These are phyloP conservation scores for Lycopodina hypogea DNA, from an alignment of 37 sponge, comb jelly and placozoan genomes.

Conservation along the genomic window DNA sequence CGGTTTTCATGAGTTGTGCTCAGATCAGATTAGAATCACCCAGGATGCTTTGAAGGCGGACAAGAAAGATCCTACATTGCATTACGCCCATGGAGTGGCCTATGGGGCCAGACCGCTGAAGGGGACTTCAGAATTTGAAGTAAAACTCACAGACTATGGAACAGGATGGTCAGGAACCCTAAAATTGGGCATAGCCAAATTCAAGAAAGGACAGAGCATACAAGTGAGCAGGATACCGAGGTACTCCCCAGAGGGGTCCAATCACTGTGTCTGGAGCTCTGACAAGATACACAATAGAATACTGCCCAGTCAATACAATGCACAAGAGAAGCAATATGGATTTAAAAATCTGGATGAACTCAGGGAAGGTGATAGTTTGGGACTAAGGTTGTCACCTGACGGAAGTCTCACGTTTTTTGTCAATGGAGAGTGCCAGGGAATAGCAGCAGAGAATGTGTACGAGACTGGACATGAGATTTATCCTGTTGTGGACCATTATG, in stretches of 20 bases:
- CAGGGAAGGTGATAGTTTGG: slow-evolving; percentile 59
- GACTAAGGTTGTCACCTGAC: slow-evolving; percentile 47
- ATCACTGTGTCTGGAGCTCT: slow-evolving; percentile 83
- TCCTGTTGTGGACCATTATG: slow-evolving; percentile 85
- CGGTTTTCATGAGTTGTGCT: slow-evolving; percentile 44
- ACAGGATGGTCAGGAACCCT: slow-evolving; percentile 85
- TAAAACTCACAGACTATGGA: slow-evolving; percentile 56
- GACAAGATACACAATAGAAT: slow-evolving; percentile 64
- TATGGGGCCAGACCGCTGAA: slow-evolving; percentile 56
- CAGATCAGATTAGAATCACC: slow-evolving; percentile 37
- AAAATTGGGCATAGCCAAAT: slow-evolving; percentile 77
- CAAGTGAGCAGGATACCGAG: slow-evolving; percentile 46
- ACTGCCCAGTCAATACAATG: neutral
- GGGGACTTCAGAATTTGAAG: slow-evolving; percentile 78
- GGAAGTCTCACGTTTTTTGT: slow-evolving; percentile 71
- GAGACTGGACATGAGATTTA: slow-evolving; percentile 61
- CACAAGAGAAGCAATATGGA: slow-evolving; percentile 48
- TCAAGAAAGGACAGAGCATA: neutral
- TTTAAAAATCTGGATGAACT: slow-evolving; percentile 58
- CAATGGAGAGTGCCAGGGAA: slow-evolving; percentile 66
- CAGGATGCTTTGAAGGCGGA: slow-evolving; percentile 44
- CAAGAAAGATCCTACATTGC: slow-evolving; percentile 58
- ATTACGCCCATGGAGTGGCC: slow-evolving; percentile 76
- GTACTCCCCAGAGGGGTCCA: slow-evolving; percentile 74
- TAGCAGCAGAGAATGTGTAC: slow-evolving; percentile 53